These are phyloP conservation scores for Aurelia sp. DNA, from an alignment of 30 jellyfish, hydroid and myxozoan species.

Conservation along the genomic window DNA sequence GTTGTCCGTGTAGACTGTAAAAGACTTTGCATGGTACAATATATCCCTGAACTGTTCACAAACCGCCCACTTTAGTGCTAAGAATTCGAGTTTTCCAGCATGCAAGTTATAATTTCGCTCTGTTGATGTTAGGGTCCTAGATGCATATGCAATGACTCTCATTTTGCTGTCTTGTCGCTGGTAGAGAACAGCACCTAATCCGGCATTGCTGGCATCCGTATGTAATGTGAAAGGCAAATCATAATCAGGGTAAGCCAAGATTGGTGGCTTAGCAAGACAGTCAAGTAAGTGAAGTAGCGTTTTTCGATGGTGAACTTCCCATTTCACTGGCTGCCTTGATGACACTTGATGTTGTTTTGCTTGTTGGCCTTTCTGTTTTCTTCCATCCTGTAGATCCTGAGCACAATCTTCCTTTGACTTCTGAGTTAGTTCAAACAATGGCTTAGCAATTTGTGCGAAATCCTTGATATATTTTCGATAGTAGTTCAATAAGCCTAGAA, in stretches of 20 bases:
- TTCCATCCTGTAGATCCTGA: neutral
- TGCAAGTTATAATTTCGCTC: constrained; percentile 48
- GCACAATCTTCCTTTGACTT: neutral
- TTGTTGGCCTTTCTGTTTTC: constrained; percentile 16
- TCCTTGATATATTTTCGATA: constrained; percentile 1
- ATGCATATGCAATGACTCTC: constrained; percentile 54
- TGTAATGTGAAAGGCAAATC: constrained; percentile 19
- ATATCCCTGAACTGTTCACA: constrained; percentile 54
- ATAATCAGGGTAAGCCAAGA: constrained; percentile 59
- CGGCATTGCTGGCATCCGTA: constrained; percentile 52
- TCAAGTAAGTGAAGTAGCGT: constrained; percentile 8
- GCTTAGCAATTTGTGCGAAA: constrained; percentile 17
- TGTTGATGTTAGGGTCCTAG: constrained; percentile 38
- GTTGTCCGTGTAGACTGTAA: constrained; percentile 51
- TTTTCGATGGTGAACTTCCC: constrained; percentile 11
- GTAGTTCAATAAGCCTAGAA: constrained; percentile 9
- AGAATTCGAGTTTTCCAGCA: constrained; percentile 51
- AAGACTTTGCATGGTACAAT: constrained; percentile 42
- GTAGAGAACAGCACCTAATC: constrained; percentile 56
- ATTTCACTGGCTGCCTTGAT: constrained; percentile 17
- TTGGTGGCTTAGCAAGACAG: constrained; percentile 22
- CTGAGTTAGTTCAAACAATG: neutral
- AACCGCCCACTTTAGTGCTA: constrained; percentile 68
- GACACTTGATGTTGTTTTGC: constrained; percentile 4
- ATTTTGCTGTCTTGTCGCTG: constrained; percentile 29